These are phyloP conservation scores for Streptopelia turtur DNA, from an alignment of 2,797 vertebrate genomes.

Conservation along the genomic window DNA sequence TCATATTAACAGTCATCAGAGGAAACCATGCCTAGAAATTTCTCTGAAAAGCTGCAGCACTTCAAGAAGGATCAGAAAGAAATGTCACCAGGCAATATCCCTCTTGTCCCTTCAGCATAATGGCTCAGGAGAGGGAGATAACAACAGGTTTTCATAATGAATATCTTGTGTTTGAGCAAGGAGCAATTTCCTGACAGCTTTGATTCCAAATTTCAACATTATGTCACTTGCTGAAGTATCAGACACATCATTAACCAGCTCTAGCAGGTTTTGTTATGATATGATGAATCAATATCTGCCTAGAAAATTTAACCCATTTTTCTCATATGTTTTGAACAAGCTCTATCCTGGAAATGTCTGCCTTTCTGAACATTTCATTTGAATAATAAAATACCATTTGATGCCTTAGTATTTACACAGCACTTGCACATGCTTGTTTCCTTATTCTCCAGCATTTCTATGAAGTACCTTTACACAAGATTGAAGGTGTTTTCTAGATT, in stretches of 20 bases:
- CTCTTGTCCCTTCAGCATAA: slow-evolving; percentile 15
- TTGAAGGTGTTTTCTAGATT: background rate
- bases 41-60: slow-evolving; percentile 48
- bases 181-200: slow-evolving; percentile 67
- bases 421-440: background rate
- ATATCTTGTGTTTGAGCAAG: slow-evolving; percentile 60
- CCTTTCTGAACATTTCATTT: background rate
- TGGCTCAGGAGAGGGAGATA: slow-evolving; percentile 49
- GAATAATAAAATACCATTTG: background rate
- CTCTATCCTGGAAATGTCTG: background rate
- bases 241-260: slow-evolving; percentile 72
- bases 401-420: background rate
- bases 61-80: slow-evolving; percentile 59
- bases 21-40: slow-evolving; percentile 47
- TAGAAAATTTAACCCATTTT: slow-evolving; percentile 64
- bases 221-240: slow-evolving; percentile 72
- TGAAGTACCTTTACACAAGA: background rate
- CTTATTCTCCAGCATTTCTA: background rate
- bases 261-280: slow-evolving; percentile 72
- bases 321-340: background rate
- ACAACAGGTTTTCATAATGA: slow-evolving; percentile 69
- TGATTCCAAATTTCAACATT: slow-evolving; percentile 74
- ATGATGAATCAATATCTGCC: slow-evolving; percentile 70
- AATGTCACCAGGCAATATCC: slow-evolving; percentile 38
- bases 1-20: slow-evolving; percentile 36